Evolutionary conservation across 2,113 vertebrate genomes (phyloP).

Genomic region (Syngnathus scovelli): DNA sequence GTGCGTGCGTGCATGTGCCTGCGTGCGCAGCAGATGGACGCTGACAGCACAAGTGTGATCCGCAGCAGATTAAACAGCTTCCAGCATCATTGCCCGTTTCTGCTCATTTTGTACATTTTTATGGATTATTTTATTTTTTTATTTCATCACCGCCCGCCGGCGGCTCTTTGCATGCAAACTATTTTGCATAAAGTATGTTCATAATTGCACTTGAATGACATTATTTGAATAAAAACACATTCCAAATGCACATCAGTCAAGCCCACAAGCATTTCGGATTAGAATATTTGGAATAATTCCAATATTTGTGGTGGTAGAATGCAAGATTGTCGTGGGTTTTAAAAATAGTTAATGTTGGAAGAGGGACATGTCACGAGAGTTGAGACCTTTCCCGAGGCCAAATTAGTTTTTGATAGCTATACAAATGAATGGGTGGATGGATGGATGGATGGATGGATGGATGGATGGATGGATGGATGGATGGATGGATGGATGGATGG

Average conservation of each 20-base stretch:
- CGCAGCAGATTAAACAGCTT: constrained; percentile 31
- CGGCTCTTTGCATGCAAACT: background rate
- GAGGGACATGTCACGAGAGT: background rate
- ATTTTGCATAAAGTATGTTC: background rate
- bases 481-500: too few species aligned
- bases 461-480: background rate
- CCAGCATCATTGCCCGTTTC: constrained; percentile 18
- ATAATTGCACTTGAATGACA: background rate
- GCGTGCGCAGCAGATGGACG: constrained; percentile 35
- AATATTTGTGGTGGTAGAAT: background rate
- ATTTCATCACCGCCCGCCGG: background rate
- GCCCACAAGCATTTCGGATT: background rate
- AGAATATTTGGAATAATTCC: background rate
- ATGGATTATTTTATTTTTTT: background rate
- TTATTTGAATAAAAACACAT: background rate
- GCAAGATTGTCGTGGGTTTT: background rate
- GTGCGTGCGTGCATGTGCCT: constrained; percentile 11
- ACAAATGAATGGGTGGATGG: background rate
- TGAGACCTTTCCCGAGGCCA: background rate
- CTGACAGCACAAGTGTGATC: constrained; percentile 39
- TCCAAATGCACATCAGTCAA: background rate
- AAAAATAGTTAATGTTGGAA: background rate
- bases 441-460: background rate
- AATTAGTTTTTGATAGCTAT: background rate
- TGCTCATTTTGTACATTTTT: constrained; percentile 20